Evolutionary conservation across 35 echinoderm and acorn worm species (phyloP), one percentile per base, ranked within the genome.

Genomic region (Eucidaris tribuloides): DNA sequence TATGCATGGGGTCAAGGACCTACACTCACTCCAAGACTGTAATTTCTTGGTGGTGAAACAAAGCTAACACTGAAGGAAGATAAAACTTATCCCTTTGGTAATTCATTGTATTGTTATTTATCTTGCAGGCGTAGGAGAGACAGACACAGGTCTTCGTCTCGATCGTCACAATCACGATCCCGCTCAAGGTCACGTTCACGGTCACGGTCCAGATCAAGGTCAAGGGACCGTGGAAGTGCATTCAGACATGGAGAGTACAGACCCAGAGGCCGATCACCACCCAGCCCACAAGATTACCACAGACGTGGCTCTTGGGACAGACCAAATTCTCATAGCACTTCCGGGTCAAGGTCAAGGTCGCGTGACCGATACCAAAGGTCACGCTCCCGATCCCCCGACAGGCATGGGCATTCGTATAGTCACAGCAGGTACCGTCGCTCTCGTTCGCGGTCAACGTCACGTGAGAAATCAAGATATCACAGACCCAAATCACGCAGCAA

Each of bases 141-240:
- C 24, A 55, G 39, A 33, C 20, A 39, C 7, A 80, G 52, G 77
- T 89, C 86, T 46, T 77, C 87, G 30, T 40, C 52, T 40, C 31
- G 27, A 33, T 85, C 89, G 54, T 91, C 87, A 77, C 57, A 30
- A 71, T 90, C 87, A 14, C 66, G 87, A 11, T 90, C 87, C n/a
- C n/a, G n/a, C 24, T 79, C 85, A 65, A 64, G 60, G 41, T 88
- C 85, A 0, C 25, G 58, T 18, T 79, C 85, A 42, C 42, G 37
- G 20, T 89, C 77, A 4, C n/a, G 83, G 42, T 76, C 83, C 19
- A n/a, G 59, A 24, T 89, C 86, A 2, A 28, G 31, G 30, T 81
- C 58, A 4, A 40, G 84, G 41, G 31, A 68, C 9, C 49, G 71
- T 24, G 23, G 71, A 2, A 32, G 45, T 42, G 28, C 58, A 28